Evolutionary conservation across 2,797 vertebrate species (phyloP).

Genomic region (Parambassis ranga): DNA sequence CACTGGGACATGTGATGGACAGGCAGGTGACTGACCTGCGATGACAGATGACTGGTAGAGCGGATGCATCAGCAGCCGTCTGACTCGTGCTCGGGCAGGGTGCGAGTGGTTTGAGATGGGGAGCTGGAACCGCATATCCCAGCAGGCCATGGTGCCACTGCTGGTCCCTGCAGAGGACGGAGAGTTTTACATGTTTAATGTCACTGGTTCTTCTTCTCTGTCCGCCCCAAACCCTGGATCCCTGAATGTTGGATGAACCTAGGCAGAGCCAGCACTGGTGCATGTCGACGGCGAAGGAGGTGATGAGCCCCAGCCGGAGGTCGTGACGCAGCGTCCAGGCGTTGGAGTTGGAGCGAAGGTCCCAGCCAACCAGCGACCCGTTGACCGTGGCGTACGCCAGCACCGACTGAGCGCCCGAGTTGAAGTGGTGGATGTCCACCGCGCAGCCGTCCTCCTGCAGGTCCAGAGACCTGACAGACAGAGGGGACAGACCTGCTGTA

Average conservation of each 20-base stretch:
- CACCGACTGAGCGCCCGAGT: constrained; percentile 92
- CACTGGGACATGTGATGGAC: no score
- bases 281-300: constrained; percentile 96
- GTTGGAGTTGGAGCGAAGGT: constrained; percentile 89
- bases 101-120: constrained; percentile 98
- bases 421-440: constrained; percentile 96
- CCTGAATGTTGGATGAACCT: constrained; percentile 69
- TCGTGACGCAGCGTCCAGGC: constrained; percentile 96
- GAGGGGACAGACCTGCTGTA: background rate
- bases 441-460: constrained; percentile 92
- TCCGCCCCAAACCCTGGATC: background rate
- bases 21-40: constrained; percentile 80
- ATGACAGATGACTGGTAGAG: constrained; percentile 96
- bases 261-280: constrained; percentile 98
- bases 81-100: constrained; percentile 91
- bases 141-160: constrained; percentile 98
- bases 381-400: constrained; percentile 95
- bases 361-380: constrained; percentile 96
- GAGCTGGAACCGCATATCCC: constrained; percentile 98
- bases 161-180: constrained; percentile 85
- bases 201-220: no score
- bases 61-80: constrained; percentile 95
- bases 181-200: no score
- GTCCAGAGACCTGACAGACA: constrained; percentile 85
- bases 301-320: constrained; percentile 94